These are phyloP conservation scores for Cephus sareptanus DNA, from an alignment of 2,888 invertebrate species.

Conservation along the genomic window DNA sequence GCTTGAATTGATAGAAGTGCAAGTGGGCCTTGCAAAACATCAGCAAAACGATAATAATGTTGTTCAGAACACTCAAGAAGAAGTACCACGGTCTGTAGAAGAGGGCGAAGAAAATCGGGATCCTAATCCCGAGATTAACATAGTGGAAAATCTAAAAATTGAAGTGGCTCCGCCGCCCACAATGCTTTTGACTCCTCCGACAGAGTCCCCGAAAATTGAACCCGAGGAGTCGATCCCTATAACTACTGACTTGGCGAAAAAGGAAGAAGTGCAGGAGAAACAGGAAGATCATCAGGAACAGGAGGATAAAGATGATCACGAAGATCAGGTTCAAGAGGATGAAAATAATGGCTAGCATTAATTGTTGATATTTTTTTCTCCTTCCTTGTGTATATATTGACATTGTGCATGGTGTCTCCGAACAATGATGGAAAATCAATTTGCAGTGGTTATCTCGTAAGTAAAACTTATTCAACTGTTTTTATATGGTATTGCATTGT, in stretches of 20 bases:
- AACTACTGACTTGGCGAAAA: conserved; percentile 29
- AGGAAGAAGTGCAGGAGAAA: conserved; percentile 22
- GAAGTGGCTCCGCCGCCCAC: conserved; percentile 5
- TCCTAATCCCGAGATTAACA: conserved; percentile 54
- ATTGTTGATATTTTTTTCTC: conserved; percentile 18
- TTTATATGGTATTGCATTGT: neutral
- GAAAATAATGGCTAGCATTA: conserved; percentile 57
- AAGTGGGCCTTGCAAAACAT: conserved; percentile 51
- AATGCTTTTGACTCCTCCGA: neutral
- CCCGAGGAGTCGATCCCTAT: neutral
- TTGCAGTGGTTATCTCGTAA: neutral
- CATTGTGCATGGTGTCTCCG: neutral
- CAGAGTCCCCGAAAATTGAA: neutral
- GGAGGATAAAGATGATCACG: neutral
- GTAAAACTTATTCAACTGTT: neutral
- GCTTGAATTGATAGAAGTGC: conserved; percentile 56
- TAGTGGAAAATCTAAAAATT: conserved; percentile 34
- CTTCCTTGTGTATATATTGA: conserved; percentile 34
- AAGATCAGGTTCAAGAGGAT: conserved; percentile 27
- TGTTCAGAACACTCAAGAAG: conserved; percentile 20
- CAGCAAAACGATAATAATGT: conserved; percentile 39
- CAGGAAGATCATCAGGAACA: conserved; percentile 8
- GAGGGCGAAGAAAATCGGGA: conserved; percentile 60
- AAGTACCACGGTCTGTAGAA: conserved; percentile 32
- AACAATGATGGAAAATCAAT: neutral